Percentiles rank a stretch among this genome's conserved stretches.
These are phyloP conservation scores for Porites evermanni DNA, from an alignment of 92 coral and sea anemone species.

Conservation along the genomic window DNA sequence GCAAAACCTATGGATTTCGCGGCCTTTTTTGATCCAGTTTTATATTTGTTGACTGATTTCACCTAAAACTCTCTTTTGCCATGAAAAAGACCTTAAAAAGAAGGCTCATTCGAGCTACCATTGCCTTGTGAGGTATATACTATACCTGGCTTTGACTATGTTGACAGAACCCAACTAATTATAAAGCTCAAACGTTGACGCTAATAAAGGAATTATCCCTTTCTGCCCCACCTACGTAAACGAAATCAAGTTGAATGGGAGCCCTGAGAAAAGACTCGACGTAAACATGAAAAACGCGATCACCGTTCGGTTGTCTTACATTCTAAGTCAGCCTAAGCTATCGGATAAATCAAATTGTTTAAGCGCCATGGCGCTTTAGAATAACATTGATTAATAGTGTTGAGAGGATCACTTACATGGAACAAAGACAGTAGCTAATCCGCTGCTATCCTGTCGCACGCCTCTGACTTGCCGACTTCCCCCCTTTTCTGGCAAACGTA, in stretches of 20 bases:
- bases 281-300: neutral
- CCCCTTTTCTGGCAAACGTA: neutral
- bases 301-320: neutral
- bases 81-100: too few relatives aligned
- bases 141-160: neutral
- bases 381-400: constrained; percentile 3
- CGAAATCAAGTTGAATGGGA: neutral
- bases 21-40: too few relatives aligned
- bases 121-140: neutral
- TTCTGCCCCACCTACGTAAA: constrained; percentile 3
- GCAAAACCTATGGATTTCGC: too few relatives aligned
- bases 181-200: constrained; percentile 10
- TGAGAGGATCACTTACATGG: constrained; percentile 39
- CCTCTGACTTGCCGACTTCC: neutral
- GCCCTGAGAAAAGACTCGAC: neutral
- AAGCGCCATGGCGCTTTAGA: constrained; percentile 5
- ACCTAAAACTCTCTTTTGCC: too few relatives aligned
- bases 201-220: constrained; percentile 9
- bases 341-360: constrained; percentile 8
- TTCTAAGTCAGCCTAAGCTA: neutral
- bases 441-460: neutral
- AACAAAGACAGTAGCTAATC: constrained; percentile 20
- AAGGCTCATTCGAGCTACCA: too few relatives aligned
- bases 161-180: constrained; percentile 9
- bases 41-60: too few relatives aligned